phyloP scores from a whole-genome alignment of 2,113 vertebrate species.

The Ellobius talpinus region DNA sequence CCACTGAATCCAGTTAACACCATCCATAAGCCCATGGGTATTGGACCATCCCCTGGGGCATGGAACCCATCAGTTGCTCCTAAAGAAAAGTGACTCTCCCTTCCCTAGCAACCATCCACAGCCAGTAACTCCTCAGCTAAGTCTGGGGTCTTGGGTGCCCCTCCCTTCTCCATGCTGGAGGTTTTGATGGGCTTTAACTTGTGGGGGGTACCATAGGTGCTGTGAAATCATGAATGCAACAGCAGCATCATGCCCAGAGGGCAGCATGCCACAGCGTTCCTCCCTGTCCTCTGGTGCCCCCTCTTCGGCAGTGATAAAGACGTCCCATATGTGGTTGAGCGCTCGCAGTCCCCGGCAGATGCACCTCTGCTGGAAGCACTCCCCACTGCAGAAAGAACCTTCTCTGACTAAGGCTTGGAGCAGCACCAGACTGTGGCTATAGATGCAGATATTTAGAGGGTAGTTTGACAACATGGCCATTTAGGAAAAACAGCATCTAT shows the following conservation, averaged over 20 bases:
- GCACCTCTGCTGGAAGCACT: not conserved
- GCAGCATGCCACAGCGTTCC: not conserved
- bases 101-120: not conserved
- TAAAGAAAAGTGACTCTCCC: not conserved
- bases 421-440: not conserved
- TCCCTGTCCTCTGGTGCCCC: not conserved
- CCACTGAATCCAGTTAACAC: not conserved
- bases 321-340: not conserved
- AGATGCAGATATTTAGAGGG: too few relatives aligned
- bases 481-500: not conserved
- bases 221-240: too few relatives aligned
- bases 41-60: too few relatives aligned
- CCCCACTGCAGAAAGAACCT: not conserved
- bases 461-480: not conserved
- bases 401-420: not conserved
- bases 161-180: not conserved
- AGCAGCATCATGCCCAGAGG: not conserved
- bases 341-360: too few relatives aligned
- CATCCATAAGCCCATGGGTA: not conserved
- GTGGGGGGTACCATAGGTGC: not conserved
- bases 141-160: not conserved
- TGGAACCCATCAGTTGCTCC: not conserved
- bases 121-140: not conserved
- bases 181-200: not conserved
- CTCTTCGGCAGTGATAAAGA: not conserved